Base-by-base conservation (phyloP, 2,113 vertebrate species). In the Laticauda colubrina region DNA sequence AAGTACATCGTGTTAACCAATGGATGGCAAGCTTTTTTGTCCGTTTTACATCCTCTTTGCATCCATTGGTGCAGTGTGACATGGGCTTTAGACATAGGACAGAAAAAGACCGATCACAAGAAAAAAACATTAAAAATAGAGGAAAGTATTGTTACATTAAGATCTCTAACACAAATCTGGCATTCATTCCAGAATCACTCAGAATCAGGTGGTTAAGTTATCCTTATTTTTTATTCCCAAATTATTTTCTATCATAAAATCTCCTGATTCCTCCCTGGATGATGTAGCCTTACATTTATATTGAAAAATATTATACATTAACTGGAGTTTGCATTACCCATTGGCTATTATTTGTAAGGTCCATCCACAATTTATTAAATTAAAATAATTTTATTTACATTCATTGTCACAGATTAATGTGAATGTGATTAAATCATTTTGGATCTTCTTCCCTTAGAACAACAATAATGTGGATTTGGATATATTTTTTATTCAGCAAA, bases 381-480 rank as follows among this genome's bases (percentile, higher is more conserved):
- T 39, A 92, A 45, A 85, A 85, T 89, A 85, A 89, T 92, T 89
- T 89, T 39, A 89, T 89, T 59, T 92, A 48, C 3, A 43, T 89
- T 55, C 14, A 39, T 85, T 92, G 89, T 85, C 89, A 85, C 86
- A 92, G 48, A 88, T 54, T 64, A 88, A 64, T 88, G 85, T 3
- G n/a, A 26, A 88, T 69, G 29, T 24, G 45, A 59, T 86, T 92
- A 55, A 88, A 92, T 64, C 55, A 92, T 69, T 45, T 24, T 87
- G 51, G 55, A 23, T 48, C 29, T 92, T 88, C n/a, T 86, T 69
- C 8, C 48, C 69, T 92, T 59, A 92, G 48, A 24, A 54, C 64
- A 92, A 59, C 26, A 54, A 64, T 59, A 48, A 10, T 69, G 48
- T 88, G 48, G 57, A 10, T 92, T 69, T 86, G 45, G 86, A 64